A percentile compares a stretch with the other conserved stretches of the same genome.
phyloP scores from a whole-genome alignment of 2,113 vertebrate species.

The Eupsittula cactorum region DNA sequence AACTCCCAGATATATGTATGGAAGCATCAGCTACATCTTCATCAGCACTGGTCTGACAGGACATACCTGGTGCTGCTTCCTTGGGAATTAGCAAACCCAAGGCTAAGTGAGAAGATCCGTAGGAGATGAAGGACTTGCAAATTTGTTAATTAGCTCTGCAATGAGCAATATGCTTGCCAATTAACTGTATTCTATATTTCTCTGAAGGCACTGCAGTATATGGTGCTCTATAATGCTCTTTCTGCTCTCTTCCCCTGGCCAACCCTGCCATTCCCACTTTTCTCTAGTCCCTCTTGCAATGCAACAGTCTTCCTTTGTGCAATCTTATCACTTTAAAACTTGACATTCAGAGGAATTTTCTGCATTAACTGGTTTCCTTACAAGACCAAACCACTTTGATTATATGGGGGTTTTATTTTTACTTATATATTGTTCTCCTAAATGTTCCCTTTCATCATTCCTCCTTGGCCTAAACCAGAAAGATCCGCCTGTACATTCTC shows the following conservation, averaged over 20 bases:
- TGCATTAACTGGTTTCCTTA: neutral
- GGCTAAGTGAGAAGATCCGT: neutral
- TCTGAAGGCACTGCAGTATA: neutral
- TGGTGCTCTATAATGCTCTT: accelerated
- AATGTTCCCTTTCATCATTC: neutral
- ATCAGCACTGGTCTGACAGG: neutral
- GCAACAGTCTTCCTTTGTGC: neutral
- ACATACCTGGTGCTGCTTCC: neutral
- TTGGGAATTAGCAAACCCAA: neutral
- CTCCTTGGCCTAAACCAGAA: neutral
- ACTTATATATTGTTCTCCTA: neutral
- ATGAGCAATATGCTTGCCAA: neutral
- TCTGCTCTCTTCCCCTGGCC: neutral
- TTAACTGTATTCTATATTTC: neutral
- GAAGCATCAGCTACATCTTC: neutral
- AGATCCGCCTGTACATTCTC: neutral
- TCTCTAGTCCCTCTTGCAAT: neutral
- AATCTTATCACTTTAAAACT: neutral
- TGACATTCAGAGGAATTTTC: neutral
- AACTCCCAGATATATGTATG: neutral
- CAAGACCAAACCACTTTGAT: neutral
- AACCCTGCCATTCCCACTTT: neutral
- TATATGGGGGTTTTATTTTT: neutral
- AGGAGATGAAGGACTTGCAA: neutral
- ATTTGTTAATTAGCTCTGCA: neutral